A percentile compares a stretch with the other conserved stretches of the same genome.
phyloP scores from a whole-genome alignment of 2,113 vertebrate species.

The Lepidothrix coronata region DNA sequence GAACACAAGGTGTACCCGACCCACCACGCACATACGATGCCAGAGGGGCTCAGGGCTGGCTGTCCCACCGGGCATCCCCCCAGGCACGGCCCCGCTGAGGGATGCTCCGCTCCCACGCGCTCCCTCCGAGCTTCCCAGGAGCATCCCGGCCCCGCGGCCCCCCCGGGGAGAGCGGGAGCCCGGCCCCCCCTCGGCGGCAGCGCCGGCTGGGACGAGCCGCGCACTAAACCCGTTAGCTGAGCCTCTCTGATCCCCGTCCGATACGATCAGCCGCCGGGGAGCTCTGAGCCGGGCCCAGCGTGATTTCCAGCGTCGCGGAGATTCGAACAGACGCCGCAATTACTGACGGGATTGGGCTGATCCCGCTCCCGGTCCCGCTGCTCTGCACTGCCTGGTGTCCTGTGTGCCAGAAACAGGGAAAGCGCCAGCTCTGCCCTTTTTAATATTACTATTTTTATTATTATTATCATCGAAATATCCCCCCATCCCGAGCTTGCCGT shows the following conservation, averaged over 20 bases:
- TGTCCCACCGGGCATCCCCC: no score
- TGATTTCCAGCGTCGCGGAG: background rate
- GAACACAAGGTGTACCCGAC: accelerated
- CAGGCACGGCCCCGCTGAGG: accelerated
- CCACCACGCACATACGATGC: accelerated
- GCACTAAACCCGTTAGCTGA: constrained; percentile 51
- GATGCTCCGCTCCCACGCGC: accelerated
- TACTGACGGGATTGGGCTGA: background rate
- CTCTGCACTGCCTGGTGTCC: accelerated
- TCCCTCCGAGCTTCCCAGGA: background rate
- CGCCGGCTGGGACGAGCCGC: background rate
- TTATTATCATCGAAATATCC: background rate
- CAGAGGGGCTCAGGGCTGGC: background rate
- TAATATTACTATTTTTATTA: background rate
- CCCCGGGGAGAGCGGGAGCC: background rate
- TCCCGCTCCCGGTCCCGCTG: background rate
- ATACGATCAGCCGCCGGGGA: constrained; percentile 21
- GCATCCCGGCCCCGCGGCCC: accelerated
- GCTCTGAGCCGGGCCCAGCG: background rate
- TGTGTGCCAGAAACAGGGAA: background rate
- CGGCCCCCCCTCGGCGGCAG: background rate
- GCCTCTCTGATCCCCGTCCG: constrained; percentile 45
- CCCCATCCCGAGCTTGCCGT: background rate
- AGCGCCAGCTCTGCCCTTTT: background rate
- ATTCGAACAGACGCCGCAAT: constrained; percentile 18